A percentile compares a stretch with the other conserved stretches of the same genome.
phyloP scores from a whole-genome alignment of 2,113 vertebrate genomes.

The Macrotus californicus region DNA sequence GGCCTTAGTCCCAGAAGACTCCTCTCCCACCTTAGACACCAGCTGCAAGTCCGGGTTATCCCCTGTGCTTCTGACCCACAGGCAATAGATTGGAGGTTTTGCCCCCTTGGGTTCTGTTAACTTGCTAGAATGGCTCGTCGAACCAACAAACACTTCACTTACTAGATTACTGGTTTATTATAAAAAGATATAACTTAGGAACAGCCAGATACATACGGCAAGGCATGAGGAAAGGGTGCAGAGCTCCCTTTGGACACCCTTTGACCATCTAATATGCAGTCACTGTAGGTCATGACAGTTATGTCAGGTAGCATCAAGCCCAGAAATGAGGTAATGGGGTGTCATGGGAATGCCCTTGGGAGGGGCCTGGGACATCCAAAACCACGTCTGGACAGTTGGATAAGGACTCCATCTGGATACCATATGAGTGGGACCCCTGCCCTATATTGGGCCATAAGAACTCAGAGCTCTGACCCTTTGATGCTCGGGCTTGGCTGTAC shows the following conservation, averaged over 20 bases:
- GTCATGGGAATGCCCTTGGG: not conserved
- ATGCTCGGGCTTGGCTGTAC: not conserved
- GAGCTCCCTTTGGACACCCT: not conserved
- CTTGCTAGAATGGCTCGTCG: not conserved
- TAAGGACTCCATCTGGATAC: not conserved
- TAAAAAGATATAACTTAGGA: not conserved
- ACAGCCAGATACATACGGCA: not conserved
- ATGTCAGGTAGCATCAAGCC: not conserved
- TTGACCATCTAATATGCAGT: not conserved
- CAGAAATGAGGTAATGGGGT: not conserved
- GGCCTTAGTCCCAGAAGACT: not conserved
- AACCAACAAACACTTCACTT: not conserved
- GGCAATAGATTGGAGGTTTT: not conserved
- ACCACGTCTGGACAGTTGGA: not conserved
- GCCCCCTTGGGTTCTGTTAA: not conserved
- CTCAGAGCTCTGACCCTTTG: not conserved
- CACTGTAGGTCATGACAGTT: not conserved
- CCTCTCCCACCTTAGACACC: not conserved
- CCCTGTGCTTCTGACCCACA: not conserved
- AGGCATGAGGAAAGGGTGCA: not conserved
- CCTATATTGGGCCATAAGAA: not conserved
- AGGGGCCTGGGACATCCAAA: not conserved
- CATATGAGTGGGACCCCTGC: not conserved
- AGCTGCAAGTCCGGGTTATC: not conserved
- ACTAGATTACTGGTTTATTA: not conserved